These are phyloP conservation scores for Cantharis nigra DNA, from an alignment of 2,888 invertebrate species.

Conservation along the genomic window DNA sequence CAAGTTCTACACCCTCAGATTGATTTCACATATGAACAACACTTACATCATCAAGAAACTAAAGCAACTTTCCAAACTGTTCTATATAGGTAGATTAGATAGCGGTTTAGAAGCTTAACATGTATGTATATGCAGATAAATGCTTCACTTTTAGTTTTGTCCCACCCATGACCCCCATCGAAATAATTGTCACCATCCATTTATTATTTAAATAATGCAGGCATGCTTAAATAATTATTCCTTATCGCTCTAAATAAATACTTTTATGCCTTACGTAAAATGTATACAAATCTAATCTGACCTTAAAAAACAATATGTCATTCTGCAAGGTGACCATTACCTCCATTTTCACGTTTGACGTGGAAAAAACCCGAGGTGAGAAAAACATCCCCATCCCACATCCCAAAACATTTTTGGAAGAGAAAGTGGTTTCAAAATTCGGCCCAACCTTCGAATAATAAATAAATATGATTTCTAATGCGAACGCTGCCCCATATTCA, in stretches of 20 bases:
- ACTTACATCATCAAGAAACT: constrained; percentile 19
- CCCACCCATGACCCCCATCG: neutral
- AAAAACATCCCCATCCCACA: neutral
- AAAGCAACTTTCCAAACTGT: constrained; percentile 24
- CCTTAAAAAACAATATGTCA: neutral
- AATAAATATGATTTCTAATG: neutral
- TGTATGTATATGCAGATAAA: neutral
- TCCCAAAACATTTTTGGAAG: neutral
- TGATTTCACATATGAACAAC: constrained; percentile 17
- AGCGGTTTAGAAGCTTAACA: constrained; percentile 2
- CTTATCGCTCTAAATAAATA: neutral
- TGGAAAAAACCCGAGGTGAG: neutral
- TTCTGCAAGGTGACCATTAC: neutral
- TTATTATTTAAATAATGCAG: neutral
- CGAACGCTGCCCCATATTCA: neutral
- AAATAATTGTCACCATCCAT: neutral
- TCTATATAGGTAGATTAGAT: constrained; percentile 7
- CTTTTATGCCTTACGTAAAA: neutral
- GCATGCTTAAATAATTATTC: neutral
- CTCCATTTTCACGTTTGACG: no score
- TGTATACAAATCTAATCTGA: no score
- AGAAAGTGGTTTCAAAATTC: neutral
- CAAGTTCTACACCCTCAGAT: constrained; percentile 25
- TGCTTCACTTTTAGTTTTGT: neutral
- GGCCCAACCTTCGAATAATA: neutral